Evolutionary conservation across 2,888 invertebrate species (phyloP).

Genomic region (Ormyrus pomaceus): DNA sequence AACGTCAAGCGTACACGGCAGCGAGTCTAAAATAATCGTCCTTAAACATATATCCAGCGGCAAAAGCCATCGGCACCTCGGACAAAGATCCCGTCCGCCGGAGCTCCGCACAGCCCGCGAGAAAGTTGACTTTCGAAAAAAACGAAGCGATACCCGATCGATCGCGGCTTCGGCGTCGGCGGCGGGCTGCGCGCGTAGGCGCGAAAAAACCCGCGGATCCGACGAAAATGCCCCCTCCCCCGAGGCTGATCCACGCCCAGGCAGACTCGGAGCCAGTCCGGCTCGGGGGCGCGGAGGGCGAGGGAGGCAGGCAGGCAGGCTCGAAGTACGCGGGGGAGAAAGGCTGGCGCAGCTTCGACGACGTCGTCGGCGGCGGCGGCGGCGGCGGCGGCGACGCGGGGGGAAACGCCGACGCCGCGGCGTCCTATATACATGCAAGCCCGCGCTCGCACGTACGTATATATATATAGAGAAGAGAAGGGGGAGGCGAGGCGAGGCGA

Average conservation of each 20-base stretch:
- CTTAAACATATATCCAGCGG: too few species aligned
- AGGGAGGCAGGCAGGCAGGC: conserved; percentile 43
- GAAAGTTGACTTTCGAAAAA: not conserved
- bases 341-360: conserved; percentile 38
- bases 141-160: conserved; percentile 58
- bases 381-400: conserved; percentile 22
- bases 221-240: too few species aligned
- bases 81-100: not conserved
- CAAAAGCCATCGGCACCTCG: not conserved
- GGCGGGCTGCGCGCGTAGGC: conserved; percentile 61
- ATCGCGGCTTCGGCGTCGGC: not conserved
- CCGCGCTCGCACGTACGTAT: not conserved
- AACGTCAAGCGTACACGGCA: too few species aligned
- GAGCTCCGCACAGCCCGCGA: conserved; percentile 4
- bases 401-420: conserved; percentile 2
- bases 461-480: conserved; percentile 42
- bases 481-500: conserved; percentile 43
- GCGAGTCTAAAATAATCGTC: too few species aligned
- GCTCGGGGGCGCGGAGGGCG: conserved; percentile 49
- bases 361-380: conserved; percentile 43
- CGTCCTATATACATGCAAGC: conserved; percentile 40
- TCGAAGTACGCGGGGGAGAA: conserved; percentile 42
- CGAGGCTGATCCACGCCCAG: too few species aligned
- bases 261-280: conserved; percentile 45
- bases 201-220: conserved; percentile 60